Evolutionary conservation across 2,113 vertebrate species (phyloP).

Genomic region (Mirounga angustirostris): DNA sequence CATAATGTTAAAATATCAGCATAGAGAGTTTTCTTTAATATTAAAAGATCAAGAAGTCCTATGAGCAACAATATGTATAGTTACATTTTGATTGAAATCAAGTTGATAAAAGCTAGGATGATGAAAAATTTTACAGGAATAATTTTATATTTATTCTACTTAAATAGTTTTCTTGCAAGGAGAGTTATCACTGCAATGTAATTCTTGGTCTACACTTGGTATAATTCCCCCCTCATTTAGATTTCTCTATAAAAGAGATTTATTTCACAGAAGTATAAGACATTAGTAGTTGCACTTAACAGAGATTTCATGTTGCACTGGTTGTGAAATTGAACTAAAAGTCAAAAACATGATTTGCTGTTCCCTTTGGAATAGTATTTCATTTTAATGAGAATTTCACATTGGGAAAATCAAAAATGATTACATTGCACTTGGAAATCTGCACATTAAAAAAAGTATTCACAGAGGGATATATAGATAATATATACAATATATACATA

Average conservation of each 20-base stretch:
- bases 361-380: constrained; percentile 57
- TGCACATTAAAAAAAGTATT: constrained; percentile 54
- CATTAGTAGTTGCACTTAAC: neutral
- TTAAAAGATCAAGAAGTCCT: neutral
- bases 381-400: constrained; percentile 58
- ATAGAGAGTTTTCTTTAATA: neutral
- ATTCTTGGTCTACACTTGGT: neutral
- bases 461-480: neutral
- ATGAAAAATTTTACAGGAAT: neutral
- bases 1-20: neutral
- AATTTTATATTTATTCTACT: constrained; percentile 5
- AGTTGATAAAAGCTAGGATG: neutral
- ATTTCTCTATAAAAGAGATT: neutral
- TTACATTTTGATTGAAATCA: constrained; percentile 6
- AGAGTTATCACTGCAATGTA: constrained; percentile 6
- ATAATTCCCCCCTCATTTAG: neutral
- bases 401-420: constrained; percentile 51
- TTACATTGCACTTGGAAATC: constrained; percentile 51
- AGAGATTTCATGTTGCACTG: constrained; percentile 28
- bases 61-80: neutral
- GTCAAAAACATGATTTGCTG: constrained; percentile 48
- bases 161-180: constrained; percentile 1
- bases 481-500: neutral
- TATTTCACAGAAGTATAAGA: neutral
- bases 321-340: constrained; percentile 43